Evolutionary conservation across 2,113 vertebrate genomes (phyloP), one percentile per base, ranked within the genome.

Genomic region (Lepidothrix coronata): DNA sequence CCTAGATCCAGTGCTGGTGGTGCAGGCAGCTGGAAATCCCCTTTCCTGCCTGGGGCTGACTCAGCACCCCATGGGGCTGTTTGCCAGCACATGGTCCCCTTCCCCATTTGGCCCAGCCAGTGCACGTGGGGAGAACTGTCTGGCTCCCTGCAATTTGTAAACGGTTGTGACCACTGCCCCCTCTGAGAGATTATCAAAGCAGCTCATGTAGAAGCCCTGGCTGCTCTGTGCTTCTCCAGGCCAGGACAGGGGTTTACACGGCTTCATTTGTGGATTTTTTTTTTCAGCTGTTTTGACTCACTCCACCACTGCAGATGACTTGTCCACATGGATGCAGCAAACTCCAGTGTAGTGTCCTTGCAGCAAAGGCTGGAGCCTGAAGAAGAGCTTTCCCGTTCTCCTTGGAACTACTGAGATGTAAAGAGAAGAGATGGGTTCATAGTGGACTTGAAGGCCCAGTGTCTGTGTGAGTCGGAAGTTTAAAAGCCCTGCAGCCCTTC

Each of bases 81-180:
- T 71, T 37, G 15, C 15, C 46, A 63, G 63, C 44, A 59, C 39
- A 65, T 1, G 1, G 17, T n/a, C 21, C 25, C 23, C 25, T 88
- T 94, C 87, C 58, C 25, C 22, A 16, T 74, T 73, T 61, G 39
- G 41, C 35, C 4, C 49, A 84, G 59, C n/a, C 35, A 1, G 2
- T 5, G 23, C 39, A 37, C 0, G 0, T 14, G 18, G 6, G 12
- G 28, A 66, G 27, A 77, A 14, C n/a, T 66, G 65, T 17, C 17
- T 66, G 65, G 23, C 13, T 67, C 16, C 5, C 1, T 22, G 27
- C 9, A 67, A 37, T 59, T 31, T 51, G 31, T 39, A 11, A 66
- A 83, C 13, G 43, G 25, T 23, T 13, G 48, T 59, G 43, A 23
- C 9, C 20, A 46, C 0, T 1, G 1, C 0, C 4, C 4, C 1